phyloP scores from a whole-genome alignment of 2,888 invertebrate genomes.

The Chloromyia formosa region DNA sequence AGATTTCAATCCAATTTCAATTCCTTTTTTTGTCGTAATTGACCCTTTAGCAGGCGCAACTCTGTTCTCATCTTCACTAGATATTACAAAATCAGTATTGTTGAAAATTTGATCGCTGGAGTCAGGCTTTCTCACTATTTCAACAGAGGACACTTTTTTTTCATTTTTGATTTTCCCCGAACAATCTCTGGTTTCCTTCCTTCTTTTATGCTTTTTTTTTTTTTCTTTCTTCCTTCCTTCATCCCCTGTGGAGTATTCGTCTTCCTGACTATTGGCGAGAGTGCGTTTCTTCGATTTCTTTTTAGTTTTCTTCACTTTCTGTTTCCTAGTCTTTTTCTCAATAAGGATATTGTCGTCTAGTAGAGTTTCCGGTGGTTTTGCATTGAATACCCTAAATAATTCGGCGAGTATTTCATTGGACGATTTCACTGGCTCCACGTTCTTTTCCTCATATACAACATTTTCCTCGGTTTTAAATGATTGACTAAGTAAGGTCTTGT shows the following conservation, averaged over 20 bases:
- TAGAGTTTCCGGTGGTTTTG: conserved; percentile 72
- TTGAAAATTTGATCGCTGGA: background rate
- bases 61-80: conserved; percentile 48
- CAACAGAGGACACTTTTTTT: background rate
- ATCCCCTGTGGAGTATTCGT: conserved; percentile 58
- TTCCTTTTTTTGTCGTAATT: conserved; percentile 46
- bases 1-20: conserved; percentile 27
- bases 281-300: conserved; percentile 58
- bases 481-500: conserved; percentile 20
- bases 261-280: conserved; percentile 54
- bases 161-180: conserved; percentile 18
- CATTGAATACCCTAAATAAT: conserved; percentile 78
- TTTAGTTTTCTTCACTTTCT: conserved; percentile 62
- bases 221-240: conserved; percentile 58
- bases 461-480: conserved; percentile 7
- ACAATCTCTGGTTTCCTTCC: conserved; percentile 52
- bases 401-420: conserved; percentile 80
- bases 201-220: conserved; percentile 56
- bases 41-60: too few relatives aligned
- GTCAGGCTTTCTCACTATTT: background rate
- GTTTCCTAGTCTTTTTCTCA: conserved; percentile 57
- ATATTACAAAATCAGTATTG: conserved; percentile 48
- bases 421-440: conserved; percentile 60
- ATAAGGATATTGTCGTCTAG: conserved; percentile 62
- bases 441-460: conserved; percentile 57